These are phyloP conservation scores for Petrocephalus sullivani DNA, from an alignment of 2,797 vertebrate species.

Conservation along the genomic window DNA sequence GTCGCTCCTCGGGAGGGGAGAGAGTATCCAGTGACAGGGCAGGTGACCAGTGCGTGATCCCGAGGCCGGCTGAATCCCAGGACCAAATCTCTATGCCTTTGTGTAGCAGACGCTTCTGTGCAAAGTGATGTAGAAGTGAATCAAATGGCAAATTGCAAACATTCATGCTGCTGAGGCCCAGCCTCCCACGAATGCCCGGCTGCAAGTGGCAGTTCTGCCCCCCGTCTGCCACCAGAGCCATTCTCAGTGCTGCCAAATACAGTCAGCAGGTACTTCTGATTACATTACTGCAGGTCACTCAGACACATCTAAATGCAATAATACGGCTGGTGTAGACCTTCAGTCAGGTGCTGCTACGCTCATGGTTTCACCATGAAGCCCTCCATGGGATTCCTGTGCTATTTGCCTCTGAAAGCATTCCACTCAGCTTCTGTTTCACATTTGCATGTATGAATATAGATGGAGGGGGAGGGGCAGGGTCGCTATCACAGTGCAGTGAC, in stretches of 20 bases:
- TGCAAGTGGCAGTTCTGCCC: neutral
- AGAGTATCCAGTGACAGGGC: neutral
- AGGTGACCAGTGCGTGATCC: neutral
- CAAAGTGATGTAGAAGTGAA: neutral
- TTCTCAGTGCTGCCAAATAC: neutral
- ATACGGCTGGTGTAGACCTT: neutral
- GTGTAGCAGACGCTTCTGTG: neutral
- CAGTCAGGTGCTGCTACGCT: neutral
- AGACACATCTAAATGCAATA: neutral
- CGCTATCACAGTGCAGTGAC: neutral
- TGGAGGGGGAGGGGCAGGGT: neutral
- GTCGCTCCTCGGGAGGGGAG: neutral
- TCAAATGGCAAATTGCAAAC: neutral
- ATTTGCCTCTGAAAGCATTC: neutral
- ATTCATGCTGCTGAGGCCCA: neutral
- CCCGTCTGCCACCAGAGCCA: neutral
- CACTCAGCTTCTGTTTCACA: neutral
- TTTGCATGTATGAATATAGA: constrained; percentile 7
- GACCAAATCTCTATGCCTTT: neutral
- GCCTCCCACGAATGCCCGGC: neutral
- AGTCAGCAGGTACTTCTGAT: neutral
- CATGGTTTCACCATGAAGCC: neutral
- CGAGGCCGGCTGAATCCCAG: neutral
- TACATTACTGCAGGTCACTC: neutral
- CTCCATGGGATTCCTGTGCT: neutral